Conservation (phyloP, 2,113 vertebrate species). For the Platichthys flesus region DNA sequence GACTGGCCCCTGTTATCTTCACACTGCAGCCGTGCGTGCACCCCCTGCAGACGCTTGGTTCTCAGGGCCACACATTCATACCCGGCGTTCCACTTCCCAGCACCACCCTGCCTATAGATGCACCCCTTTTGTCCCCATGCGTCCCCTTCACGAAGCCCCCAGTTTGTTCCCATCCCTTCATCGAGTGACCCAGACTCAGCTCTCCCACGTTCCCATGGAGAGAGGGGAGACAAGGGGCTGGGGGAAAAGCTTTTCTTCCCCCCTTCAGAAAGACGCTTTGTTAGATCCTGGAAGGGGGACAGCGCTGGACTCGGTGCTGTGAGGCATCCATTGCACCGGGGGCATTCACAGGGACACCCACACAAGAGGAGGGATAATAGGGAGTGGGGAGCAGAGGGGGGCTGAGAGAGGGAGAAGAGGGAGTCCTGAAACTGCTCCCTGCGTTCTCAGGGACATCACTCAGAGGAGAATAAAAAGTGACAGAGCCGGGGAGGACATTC, state of each 20-base stretch:
- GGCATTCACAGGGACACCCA: slow-evolving; percentile 84
- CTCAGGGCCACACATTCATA: slow-evolving; percentile 68
- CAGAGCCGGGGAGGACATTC: slow-evolving; percentile 38
- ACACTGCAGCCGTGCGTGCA: not conserved
- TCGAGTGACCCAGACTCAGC: slow-evolving; percentile 86
- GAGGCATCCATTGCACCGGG: slow-evolving; percentile 85
- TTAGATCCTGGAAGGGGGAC: slow-evolving; percentile 93
- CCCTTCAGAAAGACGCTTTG: slow-evolving; percentile 95
- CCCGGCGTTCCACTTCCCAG: slow-evolving; percentile 59
- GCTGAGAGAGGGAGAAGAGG: slow-evolving; percentile 53
- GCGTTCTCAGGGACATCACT: slow-evolving; percentile 74
- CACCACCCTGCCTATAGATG: slow-evolving; percentile 70
- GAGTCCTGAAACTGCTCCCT: slow-evolving; percentile 61
- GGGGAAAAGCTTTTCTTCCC: slow-evolving; percentile 86
- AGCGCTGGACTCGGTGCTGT: slow-evolving; percentile 85
- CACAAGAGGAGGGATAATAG: slow-evolving; percentile 68
- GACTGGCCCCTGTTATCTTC: slow-evolving; percentile 45
- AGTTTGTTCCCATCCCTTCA: slow-evolving; percentile 82
- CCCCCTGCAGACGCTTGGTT: slow-evolving; percentile 42
- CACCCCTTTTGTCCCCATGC: slow-evolving; percentile 71
- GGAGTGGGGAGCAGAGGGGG: slow-evolving; percentile 43
- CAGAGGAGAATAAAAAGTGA: slow-evolving; percentile 71
- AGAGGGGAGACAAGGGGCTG: slow-evolving; percentile 86
- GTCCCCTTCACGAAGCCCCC: slow-evolving; percentile 60
- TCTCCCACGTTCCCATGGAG: slow-evolving; percentile 92